Conservation (phyloP, 2,797 vertebrate genomes). For the Schizopygopsis pylzovi region DNA sequence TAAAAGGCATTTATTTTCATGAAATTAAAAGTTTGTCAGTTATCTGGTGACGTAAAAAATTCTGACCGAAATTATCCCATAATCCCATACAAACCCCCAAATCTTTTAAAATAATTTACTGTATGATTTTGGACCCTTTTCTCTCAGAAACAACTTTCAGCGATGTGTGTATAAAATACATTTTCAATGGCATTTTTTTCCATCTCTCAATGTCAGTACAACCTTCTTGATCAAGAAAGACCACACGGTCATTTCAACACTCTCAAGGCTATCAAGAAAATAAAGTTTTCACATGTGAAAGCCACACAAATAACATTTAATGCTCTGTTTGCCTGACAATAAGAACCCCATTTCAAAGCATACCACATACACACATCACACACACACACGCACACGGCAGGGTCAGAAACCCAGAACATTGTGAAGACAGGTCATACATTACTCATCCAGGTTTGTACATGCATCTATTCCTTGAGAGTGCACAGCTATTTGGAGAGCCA, state of each 20-base stretch:
- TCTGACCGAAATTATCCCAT: neutral
- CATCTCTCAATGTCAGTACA: neutral
- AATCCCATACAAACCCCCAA: neutral
- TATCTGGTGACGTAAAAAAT: neutral
- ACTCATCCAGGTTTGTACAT: slow-evolving; percentile 78
- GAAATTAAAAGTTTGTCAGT: neutral
- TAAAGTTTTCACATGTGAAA: neutral
- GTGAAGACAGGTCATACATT: slow-evolving; percentile 74
- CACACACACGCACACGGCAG: slow-evolving; percentile 16
- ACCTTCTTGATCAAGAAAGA: neutral
- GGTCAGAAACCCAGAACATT: slow-evolving; percentile 52
- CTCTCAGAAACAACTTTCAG: neutral
- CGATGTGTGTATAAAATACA: neutral
- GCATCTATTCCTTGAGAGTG: slow-evolving; percentile 79
- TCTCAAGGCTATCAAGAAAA: slow-evolving; percentile 17
- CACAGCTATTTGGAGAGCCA: slow-evolving; percentile 77
- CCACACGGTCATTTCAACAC: neutral
- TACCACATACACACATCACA: slow-evolving; percentile 27
- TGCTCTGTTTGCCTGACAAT: neutral
- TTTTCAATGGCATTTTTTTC: neutral
- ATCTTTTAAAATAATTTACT: neutral
- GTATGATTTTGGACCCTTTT: neutral
- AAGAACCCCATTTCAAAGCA: slow-evolving; percentile 20
- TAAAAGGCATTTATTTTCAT: neutral
- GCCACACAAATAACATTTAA: slow-evolving; percentile 6